Evolutionary conservation across 2,888 invertebrate species (phyloP), one percentile per base, ranked within the genome.

Genomic region (Tenthredo distinguenda): DNA sequence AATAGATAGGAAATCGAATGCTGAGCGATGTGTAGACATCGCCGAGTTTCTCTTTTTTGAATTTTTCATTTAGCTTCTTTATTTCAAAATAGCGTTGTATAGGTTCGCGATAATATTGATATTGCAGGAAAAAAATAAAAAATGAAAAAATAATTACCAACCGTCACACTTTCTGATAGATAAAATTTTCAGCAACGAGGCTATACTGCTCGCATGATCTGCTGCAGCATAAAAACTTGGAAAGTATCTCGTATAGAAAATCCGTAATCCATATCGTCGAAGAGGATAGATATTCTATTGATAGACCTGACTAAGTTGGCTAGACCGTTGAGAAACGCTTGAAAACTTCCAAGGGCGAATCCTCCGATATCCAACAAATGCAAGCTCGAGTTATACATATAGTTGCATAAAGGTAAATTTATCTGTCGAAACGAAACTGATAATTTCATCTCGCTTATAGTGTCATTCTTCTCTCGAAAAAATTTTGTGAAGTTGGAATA

Each of bases 241-340:
- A 62, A 21, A 47, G 47, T 47, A 47, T 47, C 12, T 47, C 15
- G 47, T 47, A 47, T 47, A 47, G 37, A 72, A 40, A 72, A 72
- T 72, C 6, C 34, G n/a, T 40, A 74, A 74, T 50, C 76, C 76
- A 55, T 77, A 77, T 77, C 76, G 76, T 77, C 10, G 26, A 50
- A 77, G 76, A 40, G 50, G 72, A 74, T 74, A 21, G 43, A 74
- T 74, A 74, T 47, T 77, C 76, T 77, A 77, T 77, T 77, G 76
- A 77, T 77, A 77, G 76, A 77, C 31, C 26, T 77, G 76, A 77
- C 76, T 77, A 55, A 77, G 5, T 77, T 50, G 76, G 76, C 76
- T 31, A 50, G 76, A 31, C 47, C 34, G 76, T 77, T 31, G 76
- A 77, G 47, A 50, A 34, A 50, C 47, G 50, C 1, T 77, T 31